Base-by-base conservation (phyloP, 2,888 invertebrate species). In the Sericinus montela region DNA sequence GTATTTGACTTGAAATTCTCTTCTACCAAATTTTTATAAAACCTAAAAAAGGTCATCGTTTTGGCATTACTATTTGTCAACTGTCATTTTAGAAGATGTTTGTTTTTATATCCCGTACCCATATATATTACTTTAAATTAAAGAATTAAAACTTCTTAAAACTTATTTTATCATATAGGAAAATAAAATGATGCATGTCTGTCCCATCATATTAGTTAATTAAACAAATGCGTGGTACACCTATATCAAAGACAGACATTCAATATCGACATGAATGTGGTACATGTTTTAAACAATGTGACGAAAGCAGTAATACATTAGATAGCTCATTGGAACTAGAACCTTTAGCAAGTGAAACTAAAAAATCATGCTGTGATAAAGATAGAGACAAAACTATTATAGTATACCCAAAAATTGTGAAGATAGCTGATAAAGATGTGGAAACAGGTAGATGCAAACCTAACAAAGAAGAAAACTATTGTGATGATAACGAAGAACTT, bases 371-470 rank as follows among this genome's bases (percentile, higher is more conserved):
- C 1, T 30, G 30, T 37, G 11, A 16, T 10, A 37, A 28, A 14
- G 19, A 40, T 10, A 11, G 13, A 28, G 30, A 41, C 9, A 41
- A 41, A 29, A 32, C 32, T 13, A 19, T 32, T 19, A 32, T 42
- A 14, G 9, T 42, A 7, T 19, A 8, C 10, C 32, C 30, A 4
- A 42, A 35, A 35, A 5, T 46, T 35, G 3, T 49, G 13, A 49
- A 44, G 35, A 34, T 49, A 10, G 44, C 39, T 1, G 44, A 49
- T 15, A 49, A 49, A 35, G 49, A 44, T 35, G 49, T 49, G 10
- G 49, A 44, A 19, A 44, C 43, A 2, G 14, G 35, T 10, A 25
- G 14, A 10, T 14, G n/a, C 25, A 9, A 6, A 11, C 29, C 10
- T 15, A 16, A 23, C 32, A 14, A 23, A n/a, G 11, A 23, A 9